A percentile compares a stretch with the other conserved stretches of the same genome.
phyloP scores from a whole-genome alignment of 2,888 invertebrate genomes.

The Conomelus anceps region DNA sequence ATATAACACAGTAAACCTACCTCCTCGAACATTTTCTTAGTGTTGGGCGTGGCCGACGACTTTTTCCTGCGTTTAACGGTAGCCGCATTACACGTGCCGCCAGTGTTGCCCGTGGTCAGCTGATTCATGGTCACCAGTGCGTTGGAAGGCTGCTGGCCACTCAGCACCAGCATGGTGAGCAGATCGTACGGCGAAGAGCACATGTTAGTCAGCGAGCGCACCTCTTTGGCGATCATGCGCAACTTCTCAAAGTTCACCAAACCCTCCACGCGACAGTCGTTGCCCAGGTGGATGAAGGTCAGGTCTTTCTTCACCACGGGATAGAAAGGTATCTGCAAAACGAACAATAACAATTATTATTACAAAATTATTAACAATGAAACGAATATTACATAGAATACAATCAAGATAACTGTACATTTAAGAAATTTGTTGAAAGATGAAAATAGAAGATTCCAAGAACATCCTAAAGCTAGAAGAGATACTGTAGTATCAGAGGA shows the following conservation, averaged over 20 bases:
- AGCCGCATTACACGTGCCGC: slow-evolving; percentile 54
- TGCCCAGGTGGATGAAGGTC: slow-evolving; percentile 96
- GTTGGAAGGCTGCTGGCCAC: slow-evolving; percentile 78
- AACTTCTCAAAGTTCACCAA: slow-evolving; percentile 97
- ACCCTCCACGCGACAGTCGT: slow-evolving; percentile 81
- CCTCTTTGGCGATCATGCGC: slow-evolving; percentile 97
- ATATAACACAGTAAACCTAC: slow-evolving; percentile 36
- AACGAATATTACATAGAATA: background rate
- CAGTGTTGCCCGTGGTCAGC: slow-evolving; percentile 67
- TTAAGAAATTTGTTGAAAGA: no score
- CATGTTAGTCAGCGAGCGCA: slow-evolving; percentile 84
- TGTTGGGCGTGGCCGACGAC: slow-evolving; percentile 83
- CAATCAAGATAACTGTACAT: no score
- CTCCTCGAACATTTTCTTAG: slow-evolving; percentile 98
- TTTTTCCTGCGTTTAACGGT: slow-evolving; percentile 87
- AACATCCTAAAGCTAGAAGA: no score
- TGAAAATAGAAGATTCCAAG: no score
- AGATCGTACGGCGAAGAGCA: slow-evolving; percentile 90
- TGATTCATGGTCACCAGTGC: slow-evolving; percentile 86
- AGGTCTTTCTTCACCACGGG: slow-evolving; percentile 91
- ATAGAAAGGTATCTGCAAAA: slow-evolving; percentile 73
- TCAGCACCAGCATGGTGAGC: slow-evolving; percentile 70
- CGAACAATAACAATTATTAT: slow-evolving; percentile 11
- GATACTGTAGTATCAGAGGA: no score
- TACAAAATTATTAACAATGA: background rate